Base-by-base conservation (phyloP, 2,888 invertebrate species). In the Calliopum simillimum region DNA sequence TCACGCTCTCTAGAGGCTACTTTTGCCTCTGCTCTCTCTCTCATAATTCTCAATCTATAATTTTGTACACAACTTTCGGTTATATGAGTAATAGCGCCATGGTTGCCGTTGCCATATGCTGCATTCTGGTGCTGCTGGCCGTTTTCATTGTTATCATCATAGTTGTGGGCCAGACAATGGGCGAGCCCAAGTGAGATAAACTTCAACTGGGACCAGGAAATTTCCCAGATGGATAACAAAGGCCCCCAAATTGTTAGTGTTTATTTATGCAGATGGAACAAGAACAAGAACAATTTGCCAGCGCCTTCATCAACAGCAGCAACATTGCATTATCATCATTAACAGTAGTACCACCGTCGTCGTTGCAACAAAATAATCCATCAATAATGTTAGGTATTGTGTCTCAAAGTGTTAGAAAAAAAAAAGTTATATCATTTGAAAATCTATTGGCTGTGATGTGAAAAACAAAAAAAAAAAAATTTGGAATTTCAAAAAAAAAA, bases 101-200 rank as follows among this genome's bases (percentile, higher is more conserved):
- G 94, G 92, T 94, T 83, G 93, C 93, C 75, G 93, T 94, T 80
- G 94, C 93, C 80, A 93, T 94, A 79, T 93, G 93, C 87, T 94
- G 93, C 86, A 93, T 94, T 82, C 88, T 94, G 81, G 92, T 94
- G 85, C 89, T 94, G 77, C 88, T 94, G 83, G 91, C 92, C 77
- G 93, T 94, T 77, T 94, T 94, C 88, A 94, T 94, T 80, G 90
- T 94, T 76, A 90, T 94, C 82, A 94, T 94, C 86, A 93, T 94
- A 79, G 92, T 93, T 76, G 92, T 93, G 74, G 94, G 93, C 23
- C 93, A 94, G 87, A 91, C 91, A 80, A 91, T 93, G 84, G 91
- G 90, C 80, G 89, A 87, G 74, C 89, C 90, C 75, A 89, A 89
- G 80, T 90, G 87, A 87, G 86, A 86, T 82, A 85, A 85, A 74